Percentiles rank a stretch among this genome's conserved stretches.
These are phyloP conservation scores for Thalassoma bifasciatum DNA, from an alignment of 2,113 vertebrate species.

Conservation along the genomic window DNA sequence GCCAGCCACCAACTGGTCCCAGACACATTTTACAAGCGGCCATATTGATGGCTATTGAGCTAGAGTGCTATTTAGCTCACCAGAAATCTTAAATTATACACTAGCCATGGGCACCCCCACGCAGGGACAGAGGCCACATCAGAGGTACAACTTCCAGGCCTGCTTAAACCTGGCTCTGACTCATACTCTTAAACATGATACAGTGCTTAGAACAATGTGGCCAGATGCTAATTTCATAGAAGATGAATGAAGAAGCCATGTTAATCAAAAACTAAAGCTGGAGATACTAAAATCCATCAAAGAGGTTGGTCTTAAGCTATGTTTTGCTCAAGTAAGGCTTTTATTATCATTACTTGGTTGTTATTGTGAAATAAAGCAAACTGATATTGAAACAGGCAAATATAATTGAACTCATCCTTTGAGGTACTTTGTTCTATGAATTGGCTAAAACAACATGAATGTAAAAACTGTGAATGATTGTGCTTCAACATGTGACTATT, in stretches of 20 bases:
- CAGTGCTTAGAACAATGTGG: conserved; percentile 36
- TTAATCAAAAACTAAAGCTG: conserved; percentile 31
- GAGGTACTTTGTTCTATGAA: conserved; percentile 26
- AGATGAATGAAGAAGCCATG: conserved; percentile 41
- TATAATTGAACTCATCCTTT: conserved; percentile 2
- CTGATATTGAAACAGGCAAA: conserved; percentile 17
- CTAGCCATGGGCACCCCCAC: conserved; percentile 68
- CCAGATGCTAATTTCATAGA: conserved; percentile 43
- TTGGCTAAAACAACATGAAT: not conserved
- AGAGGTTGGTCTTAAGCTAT: conserved; percentile 18
- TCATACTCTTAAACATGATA: conserved; percentile 59
- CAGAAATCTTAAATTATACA: conserved; percentile 82
- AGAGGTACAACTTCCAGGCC: conserved; percentile 68
- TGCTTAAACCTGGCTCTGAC: conserved; percentile 47
- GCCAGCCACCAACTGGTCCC: conserved; percentile 70
- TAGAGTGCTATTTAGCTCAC: conserved; percentile 78
- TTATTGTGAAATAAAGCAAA: conserved; percentile 24
- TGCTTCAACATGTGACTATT: conserved; percentile 24
- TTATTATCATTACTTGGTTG: conserved; percentile 17
- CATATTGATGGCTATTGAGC: conserved; percentile 81
- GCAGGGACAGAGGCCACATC: conserved; percentile 67
- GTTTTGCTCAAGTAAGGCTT: conserved; percentile 36
- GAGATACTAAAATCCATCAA: conserved; percentile 38
- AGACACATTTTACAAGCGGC: conserved; percentile 77
- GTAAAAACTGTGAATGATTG: conserved; percentile 19